Conservation (phyloP, 2,888 invertebrate genomes). For the Orthonychiurus folsomi region DNA sequence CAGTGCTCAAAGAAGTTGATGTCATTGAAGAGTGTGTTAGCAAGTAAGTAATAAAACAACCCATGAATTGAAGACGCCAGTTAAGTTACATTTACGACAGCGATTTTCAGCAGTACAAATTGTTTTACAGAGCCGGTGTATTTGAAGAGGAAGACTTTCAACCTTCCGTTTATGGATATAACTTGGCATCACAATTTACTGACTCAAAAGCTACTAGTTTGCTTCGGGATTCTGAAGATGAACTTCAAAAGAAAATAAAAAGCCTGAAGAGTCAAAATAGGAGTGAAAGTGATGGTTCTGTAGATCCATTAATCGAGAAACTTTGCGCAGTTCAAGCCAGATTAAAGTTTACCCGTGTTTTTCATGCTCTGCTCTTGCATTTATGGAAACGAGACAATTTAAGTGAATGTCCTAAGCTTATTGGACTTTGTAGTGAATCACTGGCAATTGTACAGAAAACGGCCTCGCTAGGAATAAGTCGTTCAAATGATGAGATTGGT, state of each 20-base stretch:
- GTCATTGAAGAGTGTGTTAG: slow-evolving; percentile 79
- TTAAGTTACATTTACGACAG: not conserved
- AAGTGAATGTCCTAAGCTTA: slow-evolving; percentile 68
- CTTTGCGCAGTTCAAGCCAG: slow-evolving; percentile 52
- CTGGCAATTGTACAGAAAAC: slow-evolving; percentile 71
- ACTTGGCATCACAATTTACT: slow-evolving; percentile 69
- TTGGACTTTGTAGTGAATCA: slow-evolving; percentile 72
- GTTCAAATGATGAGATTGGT: slow-evolving; percentile 44
- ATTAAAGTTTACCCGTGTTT: slow-evolving; percentile 74
- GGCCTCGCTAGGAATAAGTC: slow-evolving; percentile 62
- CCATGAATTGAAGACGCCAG: not conserved
- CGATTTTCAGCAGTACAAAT: not conserved
- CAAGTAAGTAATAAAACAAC: slow-evolving; percentile 52
- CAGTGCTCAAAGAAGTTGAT: slow-evolving; percentile 79
- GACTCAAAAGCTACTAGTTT: slow-evolving; percentile 70
- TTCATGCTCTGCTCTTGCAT: slow-evolving; percentile 55
- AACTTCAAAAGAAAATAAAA: slow-evolving; percentile 62
- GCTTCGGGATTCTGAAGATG: slow-evolving; percentile 85
- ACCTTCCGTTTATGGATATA: slow-evolving; percentile 81
- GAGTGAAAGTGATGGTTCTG: slow-evolving; percentile 41
- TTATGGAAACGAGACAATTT: slow-evolving; percentile 43
- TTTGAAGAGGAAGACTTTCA: slow-evolving; percentile 97
- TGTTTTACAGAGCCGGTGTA: slow-evolving; percentile 59
- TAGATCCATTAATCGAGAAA: slow-evolving; percentile 40
- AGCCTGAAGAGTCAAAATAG: slow-evolving; percentile 23